phyloP scores from a whole-genome alignment of 2,113 vertebrate genomes.

The Atlantisia rogersi region DNA sequence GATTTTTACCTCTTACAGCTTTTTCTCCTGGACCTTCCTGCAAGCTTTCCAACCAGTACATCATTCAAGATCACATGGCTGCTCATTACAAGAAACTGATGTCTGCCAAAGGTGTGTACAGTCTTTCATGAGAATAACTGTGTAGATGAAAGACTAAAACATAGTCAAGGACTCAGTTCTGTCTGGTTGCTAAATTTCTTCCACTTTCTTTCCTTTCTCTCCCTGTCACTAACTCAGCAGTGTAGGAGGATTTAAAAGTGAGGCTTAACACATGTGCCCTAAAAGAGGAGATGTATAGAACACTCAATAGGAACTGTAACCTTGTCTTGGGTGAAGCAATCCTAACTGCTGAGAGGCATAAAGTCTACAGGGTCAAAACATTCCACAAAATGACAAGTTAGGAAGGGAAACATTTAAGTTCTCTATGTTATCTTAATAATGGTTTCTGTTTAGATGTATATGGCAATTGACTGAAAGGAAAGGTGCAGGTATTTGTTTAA shows the following conservation, averaged over 20 bases:
- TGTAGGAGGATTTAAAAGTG: slow-evolving; percentile 26
- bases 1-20: slow-evolving; percentile 10
- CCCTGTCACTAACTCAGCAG: not conserved
- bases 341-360: not conserved
- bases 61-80: slow-evolving; percentile 60
- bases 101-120: slow-evolving; percentile 58
- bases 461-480: not conserved
- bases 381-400: not conserved
- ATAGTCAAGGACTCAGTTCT: not conserved
- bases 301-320: not conserved
- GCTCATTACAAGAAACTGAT: slow-evolving; percentile 62
- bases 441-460: not conserved
- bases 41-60: slow-evolving; percentile 70
- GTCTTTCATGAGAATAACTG: not conserved
- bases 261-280: not conserved
- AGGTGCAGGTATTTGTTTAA: not conserved
- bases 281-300: not conserved
- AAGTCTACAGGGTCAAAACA: not conserved
- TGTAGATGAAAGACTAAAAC: slow-evolving; percentile 21
- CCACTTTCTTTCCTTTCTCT: not conserved
- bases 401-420: not conserved
- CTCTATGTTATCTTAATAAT: not conserved
- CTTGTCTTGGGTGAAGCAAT: not conserved
- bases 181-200: not conserved
- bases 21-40: slow-evolving; percentile 59